Evolutionary conservation across 2,888 invertebrate species (phyloP).

Genomic region (Netelia fuscicornis): DNA sequence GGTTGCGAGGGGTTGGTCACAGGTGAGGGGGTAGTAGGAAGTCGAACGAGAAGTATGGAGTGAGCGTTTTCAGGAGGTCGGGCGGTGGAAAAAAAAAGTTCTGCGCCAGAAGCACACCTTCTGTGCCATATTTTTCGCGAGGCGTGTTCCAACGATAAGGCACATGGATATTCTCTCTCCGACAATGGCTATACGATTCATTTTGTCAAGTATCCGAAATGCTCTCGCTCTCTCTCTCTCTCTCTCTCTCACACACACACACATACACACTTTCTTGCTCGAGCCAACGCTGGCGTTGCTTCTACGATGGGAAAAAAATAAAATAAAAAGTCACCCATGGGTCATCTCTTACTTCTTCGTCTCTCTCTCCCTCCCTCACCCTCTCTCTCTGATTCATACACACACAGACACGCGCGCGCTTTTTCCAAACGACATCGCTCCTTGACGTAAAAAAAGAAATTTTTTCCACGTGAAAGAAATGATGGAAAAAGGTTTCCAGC

Average conservation of each 20-base stretch:
- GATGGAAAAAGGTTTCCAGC: conserved; percentile 3
- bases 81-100: conserved; percentile 20
- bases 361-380: too few species aligned
- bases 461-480: conserved; percentile 15
- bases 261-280: neutral
- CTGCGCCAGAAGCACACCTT: conserved; percentile 48
- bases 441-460: conserved; percentile 9
- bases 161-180: conserved; percentile 38
- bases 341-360: neutral
- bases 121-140: conserved; percentile 61
- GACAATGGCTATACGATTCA: conserved; percentile 50
- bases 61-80: conserved; percentile 2
- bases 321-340: neutral
- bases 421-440: neutral
- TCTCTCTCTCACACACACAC: too few species aligned
- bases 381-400: neutral
- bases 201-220: conserved; percentile 54
- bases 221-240: conserved; percentile 19
- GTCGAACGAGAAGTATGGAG: conserved; percentile 38
- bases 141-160: conserved; percentile 49
- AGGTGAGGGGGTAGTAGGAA: neutral
- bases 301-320: neutral
- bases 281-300: neutral
- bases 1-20: conserved; percentile 5
- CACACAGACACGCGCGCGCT: too few species aligned